phyloP scores from a whole-genome alignment of 1,140 invertebrate species.

The Schlechtendalia chinensis region DNA sequence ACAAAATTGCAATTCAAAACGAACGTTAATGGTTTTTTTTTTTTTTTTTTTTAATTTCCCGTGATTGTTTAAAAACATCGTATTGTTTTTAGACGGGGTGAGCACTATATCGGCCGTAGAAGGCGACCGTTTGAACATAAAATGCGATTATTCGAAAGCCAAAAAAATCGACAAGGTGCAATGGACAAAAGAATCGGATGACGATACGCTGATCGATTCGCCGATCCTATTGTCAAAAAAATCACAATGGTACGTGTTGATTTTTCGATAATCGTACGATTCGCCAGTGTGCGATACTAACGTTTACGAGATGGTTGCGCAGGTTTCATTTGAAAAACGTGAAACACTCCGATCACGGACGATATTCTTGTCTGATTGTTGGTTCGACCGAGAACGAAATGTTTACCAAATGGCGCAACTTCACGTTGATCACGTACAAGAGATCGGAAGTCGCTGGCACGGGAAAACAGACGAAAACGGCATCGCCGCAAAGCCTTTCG shows the following conservation, averaged over 20 bases:
- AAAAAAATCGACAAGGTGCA: conserved; percentile 11
- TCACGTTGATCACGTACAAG: conserved; percentile 2
- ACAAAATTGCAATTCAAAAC: no score
- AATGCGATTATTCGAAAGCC: conserved; percentile 29
- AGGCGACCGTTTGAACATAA: conserved; percentile 35
- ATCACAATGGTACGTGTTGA: conserved; percentile 30
- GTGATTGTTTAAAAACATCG: no score
- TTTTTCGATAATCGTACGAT: no score
- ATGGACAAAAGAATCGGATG: conserved; percentile 31
- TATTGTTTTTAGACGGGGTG: background rate
- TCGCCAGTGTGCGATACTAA: no score
- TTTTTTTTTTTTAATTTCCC: no score
- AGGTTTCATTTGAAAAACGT: conserved; percentile 40
- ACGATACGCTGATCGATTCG: background rate
- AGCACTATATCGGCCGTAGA: conserved; percentile 1
- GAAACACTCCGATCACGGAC: conserved; percentile 15
- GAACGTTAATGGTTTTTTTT: no score
- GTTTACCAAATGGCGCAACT: conserved; percentile 35
- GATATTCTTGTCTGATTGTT: conserved; percentile 27
- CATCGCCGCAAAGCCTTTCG: conserved; percentile 7
- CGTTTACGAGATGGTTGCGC: no score
- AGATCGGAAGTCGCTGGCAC: background rate
- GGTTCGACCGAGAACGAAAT: conserved; percentile 12
- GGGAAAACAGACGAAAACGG: background rate
- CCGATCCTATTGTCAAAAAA: conserved; percentile 10